These are phyloP conservation scores for Carduelis carduelis DNA, from an alignment of 2,797 vertebrate genomes.

Conservation along the genomic window DNA sequence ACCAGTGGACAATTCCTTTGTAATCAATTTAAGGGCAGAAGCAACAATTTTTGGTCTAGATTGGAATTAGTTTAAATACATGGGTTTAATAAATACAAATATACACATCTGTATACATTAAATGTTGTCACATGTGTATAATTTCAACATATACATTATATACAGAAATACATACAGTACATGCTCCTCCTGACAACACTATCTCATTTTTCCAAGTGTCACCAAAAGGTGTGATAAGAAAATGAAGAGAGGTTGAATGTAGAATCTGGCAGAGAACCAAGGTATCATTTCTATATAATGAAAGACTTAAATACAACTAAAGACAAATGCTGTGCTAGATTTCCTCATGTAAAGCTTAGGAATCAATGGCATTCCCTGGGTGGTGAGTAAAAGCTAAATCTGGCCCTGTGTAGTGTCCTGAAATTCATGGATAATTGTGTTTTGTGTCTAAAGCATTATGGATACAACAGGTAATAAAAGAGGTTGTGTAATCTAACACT, in stretches of 20 bases:
- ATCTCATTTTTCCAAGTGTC: slow-evolving; percentile 49
- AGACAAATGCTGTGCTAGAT: not conserved
- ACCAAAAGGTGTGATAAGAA: slow-evolving; percentile 50
- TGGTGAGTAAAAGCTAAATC: not conserved
- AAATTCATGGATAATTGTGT: not conserved
- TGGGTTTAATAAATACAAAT: slow-evolving; percentile 74
- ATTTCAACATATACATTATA: slow-evolving; percentile 73
- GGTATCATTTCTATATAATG: not conserved
- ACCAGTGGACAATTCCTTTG: slow-evolving; percentile 15
- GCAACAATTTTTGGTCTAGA: slow-evolving; percentile 61
- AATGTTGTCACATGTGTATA: slow-evolving; percentile 69
- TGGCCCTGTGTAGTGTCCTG: not conserved
- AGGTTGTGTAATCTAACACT: slow-evolving; percentile 22
- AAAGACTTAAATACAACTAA: not conserved
- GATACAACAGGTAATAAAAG: slow-evolving; percentile 23
- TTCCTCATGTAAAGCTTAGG: not conserved
- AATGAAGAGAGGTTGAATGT: slow-evolving; percentile 6
- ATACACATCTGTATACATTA: slow-evolving; percentile 73
- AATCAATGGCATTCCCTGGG: slow-evolving; percentile 5
- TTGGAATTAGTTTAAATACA: slow-evolving; percentile 68
- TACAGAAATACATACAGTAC: slow-evolving; percentile 71
- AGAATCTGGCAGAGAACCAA: slow-evolving; percentile 14
- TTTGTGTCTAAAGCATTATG: not conserved
- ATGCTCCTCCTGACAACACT: slow-evolving; percentile 70
- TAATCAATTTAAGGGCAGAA: slow-evolving; percentile 57